Conservation (phyloP, 2,888 invertebrate genomes). For the Acanthosepion pharaonis region DNA sequence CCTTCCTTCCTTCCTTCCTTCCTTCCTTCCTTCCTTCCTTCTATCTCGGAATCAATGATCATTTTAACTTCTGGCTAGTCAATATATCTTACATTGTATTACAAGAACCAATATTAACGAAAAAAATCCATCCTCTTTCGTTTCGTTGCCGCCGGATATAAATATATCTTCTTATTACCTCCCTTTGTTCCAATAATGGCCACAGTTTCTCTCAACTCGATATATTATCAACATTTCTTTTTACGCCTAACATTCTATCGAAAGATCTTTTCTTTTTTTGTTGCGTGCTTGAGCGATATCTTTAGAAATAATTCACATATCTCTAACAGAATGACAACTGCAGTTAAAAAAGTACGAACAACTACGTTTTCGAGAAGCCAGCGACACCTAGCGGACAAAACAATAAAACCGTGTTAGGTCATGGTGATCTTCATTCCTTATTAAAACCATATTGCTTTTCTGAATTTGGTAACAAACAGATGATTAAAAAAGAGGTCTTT, state of each 20-base stretch:
- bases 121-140: background rate
- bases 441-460: too few species aligned
- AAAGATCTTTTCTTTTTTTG: background rate
- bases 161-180: conserved; percentile 8
- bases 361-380: background rate
- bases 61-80: background rate
- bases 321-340: background rate
- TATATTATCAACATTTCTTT: background rate
- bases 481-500: too few species aligned
- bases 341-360: background rate
- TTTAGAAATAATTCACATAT: background rate
- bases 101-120: background rate
- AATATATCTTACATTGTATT: background rate
- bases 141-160: background rate
- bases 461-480: too few species aligned
- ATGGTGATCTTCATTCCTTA: too few species aligned
- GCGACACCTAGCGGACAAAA: background rate
- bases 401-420: background rate
- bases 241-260: background rate
- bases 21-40: background rate
- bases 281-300: background rate
- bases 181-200: background rate
- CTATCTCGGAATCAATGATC: background rate
- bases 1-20: background rate
- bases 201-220: background rate